phyloP scores from a whole-genome alignment of 2,113 vertebrate species.

The Pseudopipra pipra region DNA sequence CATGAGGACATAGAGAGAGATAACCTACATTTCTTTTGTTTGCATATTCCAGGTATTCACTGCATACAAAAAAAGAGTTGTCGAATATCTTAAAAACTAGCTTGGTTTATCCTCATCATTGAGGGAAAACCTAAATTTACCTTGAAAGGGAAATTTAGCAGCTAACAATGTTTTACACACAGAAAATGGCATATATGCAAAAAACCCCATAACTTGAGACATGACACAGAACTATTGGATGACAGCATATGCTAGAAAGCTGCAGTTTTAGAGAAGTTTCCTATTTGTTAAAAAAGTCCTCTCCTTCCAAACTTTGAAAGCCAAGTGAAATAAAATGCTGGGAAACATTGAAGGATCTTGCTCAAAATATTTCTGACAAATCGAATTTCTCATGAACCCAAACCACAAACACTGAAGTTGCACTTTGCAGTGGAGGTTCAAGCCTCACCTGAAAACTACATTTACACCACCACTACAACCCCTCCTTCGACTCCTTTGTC shows the following conservation, averaged over 20 bases:
- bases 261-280: neutral
- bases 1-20: neutral
- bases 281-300: neutral
- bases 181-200: neutral
- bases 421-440: neutral
- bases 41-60: neutral
- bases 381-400: neutral
- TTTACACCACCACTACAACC: neutral
- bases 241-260: neutral
- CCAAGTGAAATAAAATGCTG: neutral
- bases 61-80: neutral
- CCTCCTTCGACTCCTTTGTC: rapidly evolving
- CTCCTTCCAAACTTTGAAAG: neutral
- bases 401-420: neutral
- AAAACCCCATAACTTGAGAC: neutral
- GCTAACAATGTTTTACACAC: neutral
- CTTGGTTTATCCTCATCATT: neutral
- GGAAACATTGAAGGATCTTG: neutral
- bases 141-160: neutral
- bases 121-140: neutral
- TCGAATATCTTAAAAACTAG: neutral
- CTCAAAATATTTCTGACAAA: neutral
- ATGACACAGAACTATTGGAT: neutral
- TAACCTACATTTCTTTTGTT: neutral
- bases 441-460: neutral